Conservation (phyloP, 2,113 vertebrate genomes). For the Pteruthius melanotis region DNA sequence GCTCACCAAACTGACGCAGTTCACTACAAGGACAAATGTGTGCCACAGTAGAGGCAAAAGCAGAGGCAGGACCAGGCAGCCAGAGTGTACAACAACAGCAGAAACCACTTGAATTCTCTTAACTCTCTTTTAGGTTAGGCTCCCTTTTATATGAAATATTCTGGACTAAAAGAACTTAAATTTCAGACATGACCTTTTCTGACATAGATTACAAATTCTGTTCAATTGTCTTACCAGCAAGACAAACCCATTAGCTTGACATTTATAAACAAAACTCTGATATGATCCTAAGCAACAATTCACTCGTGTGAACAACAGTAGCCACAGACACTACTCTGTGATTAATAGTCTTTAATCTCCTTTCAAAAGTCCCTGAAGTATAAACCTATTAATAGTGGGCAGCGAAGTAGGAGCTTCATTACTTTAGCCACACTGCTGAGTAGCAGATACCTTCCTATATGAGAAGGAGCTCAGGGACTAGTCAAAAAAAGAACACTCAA, state of each 20-base stretch:
- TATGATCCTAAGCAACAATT: not conserved
- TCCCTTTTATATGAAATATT: not conserved
- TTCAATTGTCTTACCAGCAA: not conserved
- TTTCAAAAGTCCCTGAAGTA: not conserved
- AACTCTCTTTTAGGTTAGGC: not conserved
- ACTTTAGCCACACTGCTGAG: not conserved
- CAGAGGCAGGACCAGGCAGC: not conserved
- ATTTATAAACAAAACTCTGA: not conserved
- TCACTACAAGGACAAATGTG: not conserved
- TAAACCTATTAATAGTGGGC: conserved; percentile 6
- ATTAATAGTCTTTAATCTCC: conserved; percentile 38
- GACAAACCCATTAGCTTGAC: not conserved
- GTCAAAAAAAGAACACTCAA: not conserved
- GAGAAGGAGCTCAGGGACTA: not conserved
- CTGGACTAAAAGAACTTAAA: not conserved
- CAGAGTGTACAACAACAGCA: not conserved
- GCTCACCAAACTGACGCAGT: not conserved
- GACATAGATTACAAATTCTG: not conserved
- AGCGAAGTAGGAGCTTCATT: not conserved
- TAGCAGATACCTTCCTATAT: not conserved
- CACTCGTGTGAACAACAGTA: not conserved
- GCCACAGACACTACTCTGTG: not conserved
- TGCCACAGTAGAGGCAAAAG: not conserved
- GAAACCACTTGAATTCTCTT: not conserved
- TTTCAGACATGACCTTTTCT: not conserved